Base-by-base conservation (phyloP, 2,888 invertebrate species). In the Andrena hattorfiana region DNA sequence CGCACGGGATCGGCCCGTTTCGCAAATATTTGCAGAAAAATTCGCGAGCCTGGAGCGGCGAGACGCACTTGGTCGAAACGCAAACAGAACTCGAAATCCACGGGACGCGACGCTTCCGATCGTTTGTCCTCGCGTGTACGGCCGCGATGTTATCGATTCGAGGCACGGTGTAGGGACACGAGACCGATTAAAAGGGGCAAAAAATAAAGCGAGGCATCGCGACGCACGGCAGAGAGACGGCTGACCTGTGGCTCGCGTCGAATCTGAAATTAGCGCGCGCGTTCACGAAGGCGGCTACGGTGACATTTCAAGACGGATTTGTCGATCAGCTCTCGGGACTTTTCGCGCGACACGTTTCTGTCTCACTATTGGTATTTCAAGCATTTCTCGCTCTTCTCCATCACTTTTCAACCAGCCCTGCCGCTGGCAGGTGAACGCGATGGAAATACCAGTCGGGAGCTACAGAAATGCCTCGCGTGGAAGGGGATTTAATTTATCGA, bases 101-200 rank as follows among this genome's bases (percentile, higher is more conserved):
- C 13, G 42, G 51, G 10, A 28, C 20, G 16, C 16, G 35, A 28
- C 48, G 32, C 7, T 26, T 32, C 35, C 63, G 23, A 16, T 30
- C 8, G 30, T 30, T 28, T 7, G 20, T 35, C 49, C 10, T 13
- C 10, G 66, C 32, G 32, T 13, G 35, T 35, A 35, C 56, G 68
- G 13, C 42, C 1, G 74, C 69, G 74, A 82, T 62, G 20, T 54
- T 63, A 82, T 82, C 82, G 82, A 82, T 75, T 80, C 62, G 77
- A 49, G 32, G 32, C 54, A n/a, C 13, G 54, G 48, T 69, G 78
- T 32, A 42, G 13, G 71, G 59, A 20, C 49, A 76, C 71, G 66
- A 26, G 70, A 42, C 60, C 76, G 80, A 77, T 81, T 77, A 81
- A 81, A 81, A 81, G 56, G 60, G 77, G 67, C n/a, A 68, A 81